These are phyloP conservation scores for Horisme vitalbata DNA, from an alignment of 2,888 invertebrate species.

Conservation along the genomic window DNA sequence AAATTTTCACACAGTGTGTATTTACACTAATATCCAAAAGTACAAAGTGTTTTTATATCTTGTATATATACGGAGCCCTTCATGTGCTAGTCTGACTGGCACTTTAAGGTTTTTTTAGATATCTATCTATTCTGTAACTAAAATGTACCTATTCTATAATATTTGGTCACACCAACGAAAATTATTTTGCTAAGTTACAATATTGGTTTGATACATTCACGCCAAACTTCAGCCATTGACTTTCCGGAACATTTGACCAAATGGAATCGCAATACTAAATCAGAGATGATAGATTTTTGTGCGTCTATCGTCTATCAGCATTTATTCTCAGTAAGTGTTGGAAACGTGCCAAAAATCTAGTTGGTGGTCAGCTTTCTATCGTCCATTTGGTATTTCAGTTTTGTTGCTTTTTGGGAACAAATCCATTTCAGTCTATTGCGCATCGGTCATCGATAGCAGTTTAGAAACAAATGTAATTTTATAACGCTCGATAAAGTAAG, in stretches of 20 bases:
- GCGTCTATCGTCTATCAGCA: constrained; percentile 38
- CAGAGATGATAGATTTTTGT: constrained; percentile 42
- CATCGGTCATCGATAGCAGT: neutral
- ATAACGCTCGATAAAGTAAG: too few relatives aligned
- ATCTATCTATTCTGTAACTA: too few relatives aligned
- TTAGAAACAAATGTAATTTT: too few relatives aligned
- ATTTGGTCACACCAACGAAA: too few relatives aligned
- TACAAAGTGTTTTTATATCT: too few relatives aligned
- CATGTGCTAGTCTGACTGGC: too few relatives aligned
- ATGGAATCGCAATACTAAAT: constrained; percentile 33
- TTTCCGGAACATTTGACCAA: constrained; percentile 30
- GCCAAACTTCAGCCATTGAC: constrained; percentile 15
- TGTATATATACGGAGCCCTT: too few relatives aligned
- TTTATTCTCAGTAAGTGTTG: constrained; percentile 41
- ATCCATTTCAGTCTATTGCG: neutral
- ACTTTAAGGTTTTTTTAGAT: too few relatives aligned
- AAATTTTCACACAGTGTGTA: too few relatives aligned
- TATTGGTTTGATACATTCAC: constrained; percentile 12
- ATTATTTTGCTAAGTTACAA: too few relatives aligned
- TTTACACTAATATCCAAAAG: too few relatives aligned
- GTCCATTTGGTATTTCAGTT: constrained; percentile 41
- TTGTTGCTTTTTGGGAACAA: constrained; percentile 21
- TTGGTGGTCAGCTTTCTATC: constrained; percentile 42
- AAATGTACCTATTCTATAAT: too few relatives aligned
- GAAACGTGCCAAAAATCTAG: constrained; percentile 43